Evolutionary conservation across 2,797 vertebrate species (phyloP).

Genomic region (Lates japonicus): DNA sequence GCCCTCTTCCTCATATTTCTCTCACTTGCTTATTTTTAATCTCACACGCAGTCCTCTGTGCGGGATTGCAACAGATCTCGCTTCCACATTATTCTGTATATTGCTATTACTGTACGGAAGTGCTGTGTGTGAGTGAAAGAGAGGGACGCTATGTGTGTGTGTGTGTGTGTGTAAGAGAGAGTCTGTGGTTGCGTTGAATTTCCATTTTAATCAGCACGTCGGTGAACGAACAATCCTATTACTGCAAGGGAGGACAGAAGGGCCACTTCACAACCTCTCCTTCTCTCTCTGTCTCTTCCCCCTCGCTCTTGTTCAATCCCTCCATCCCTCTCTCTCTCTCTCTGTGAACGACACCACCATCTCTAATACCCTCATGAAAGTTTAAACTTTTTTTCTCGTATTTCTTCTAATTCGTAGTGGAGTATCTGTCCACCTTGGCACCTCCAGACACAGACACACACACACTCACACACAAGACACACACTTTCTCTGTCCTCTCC

Average conservation of each 20-base stretch:
- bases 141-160: neutral
- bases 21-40: conserved; percentile 16
- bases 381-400: conserved; percentile 29
- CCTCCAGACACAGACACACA: conserved; percentile 9
- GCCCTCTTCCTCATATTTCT: neutral
- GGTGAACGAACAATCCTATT: conserved; percentile 78
- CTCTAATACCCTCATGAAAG: conserved; percentile 75
- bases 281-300: conserved; percentile 16
- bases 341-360: conserved; percentile 66
- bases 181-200: conserved; percentile 60
- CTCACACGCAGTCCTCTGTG: conserved; percentile 1
- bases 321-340: conserved; percentile 17
- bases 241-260: conserved; percentile 62
- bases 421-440: conserved; percentile 54
- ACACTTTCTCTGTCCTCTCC: conserved; percentile 27
- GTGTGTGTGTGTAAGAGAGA: conserved; percentile 1
- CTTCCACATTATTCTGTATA: no score
- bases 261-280: conserved; percentile 58
- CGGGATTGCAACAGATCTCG: conserved; percentile 39
- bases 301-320: neutral
- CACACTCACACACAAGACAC: conserved; percentile 16
- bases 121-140: conserved; percentile 2
- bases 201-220: conserved; percentile 79
- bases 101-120: no score
- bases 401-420: conserved; percentile 67